Evolutionary conservation across 1,140 invertebrate species (phyloP).

Genomic region (Archegozetes longisetosus): DNA sequence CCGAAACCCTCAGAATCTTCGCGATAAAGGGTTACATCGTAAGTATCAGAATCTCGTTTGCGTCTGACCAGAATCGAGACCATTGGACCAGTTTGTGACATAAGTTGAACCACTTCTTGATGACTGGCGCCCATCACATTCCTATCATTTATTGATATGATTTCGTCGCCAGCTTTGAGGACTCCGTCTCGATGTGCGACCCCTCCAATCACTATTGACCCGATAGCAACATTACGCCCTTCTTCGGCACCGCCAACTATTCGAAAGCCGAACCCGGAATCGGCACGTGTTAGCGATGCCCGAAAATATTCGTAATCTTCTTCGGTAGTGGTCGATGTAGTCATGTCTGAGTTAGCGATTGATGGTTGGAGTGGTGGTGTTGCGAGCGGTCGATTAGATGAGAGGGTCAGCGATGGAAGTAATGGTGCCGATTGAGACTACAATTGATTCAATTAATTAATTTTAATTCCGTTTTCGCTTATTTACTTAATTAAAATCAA

Average conservation of each 20-base stretch:
- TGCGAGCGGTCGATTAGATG: neutral
- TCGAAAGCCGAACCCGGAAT: slow-evolving; percentile 75
- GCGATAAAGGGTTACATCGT: slow-evolving; percentile 14
- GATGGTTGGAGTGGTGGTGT: neutral
- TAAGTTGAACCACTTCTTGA: slow-evolving; percentile 70
- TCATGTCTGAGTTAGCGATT: neutral
- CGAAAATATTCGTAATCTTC: slow-evolving; percentile 19
- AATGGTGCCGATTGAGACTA: slow-evolving; percentile 3
- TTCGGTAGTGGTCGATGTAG: slow-evolving; percentile 16
- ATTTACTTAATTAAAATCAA: too few relatives aligned
- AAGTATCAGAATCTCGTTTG: slow-evolving; percentile 15
- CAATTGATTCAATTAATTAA: too few relatives aligned
- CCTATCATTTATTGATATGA: slow-evolving; percentile 66
- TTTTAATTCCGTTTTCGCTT: too few relatives aligned
- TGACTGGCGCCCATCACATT: slow-evolving; percentile 72
- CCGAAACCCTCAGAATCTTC: slow-evolving; percentile 93
- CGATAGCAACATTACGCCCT: slow-evolving; percentile 60
- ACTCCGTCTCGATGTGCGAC: slow-evolving; percentile 74
- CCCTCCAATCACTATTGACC: slow-evolving; percentile 54
- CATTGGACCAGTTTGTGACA: slow-evolving; percentile 30
- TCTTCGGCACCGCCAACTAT: slow-evolving; percentile 98
- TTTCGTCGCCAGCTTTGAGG: slow-evolving; percentile 70
- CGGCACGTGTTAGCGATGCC: slow-evolving; percentile 61
- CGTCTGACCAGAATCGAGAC: slow-evolving; percentile 15
- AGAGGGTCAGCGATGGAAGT: neutral